phyloP scores from a whole-genome alignment of 2,113 vertebrate species.

The Chaenocephalus aceratus region DNA sequence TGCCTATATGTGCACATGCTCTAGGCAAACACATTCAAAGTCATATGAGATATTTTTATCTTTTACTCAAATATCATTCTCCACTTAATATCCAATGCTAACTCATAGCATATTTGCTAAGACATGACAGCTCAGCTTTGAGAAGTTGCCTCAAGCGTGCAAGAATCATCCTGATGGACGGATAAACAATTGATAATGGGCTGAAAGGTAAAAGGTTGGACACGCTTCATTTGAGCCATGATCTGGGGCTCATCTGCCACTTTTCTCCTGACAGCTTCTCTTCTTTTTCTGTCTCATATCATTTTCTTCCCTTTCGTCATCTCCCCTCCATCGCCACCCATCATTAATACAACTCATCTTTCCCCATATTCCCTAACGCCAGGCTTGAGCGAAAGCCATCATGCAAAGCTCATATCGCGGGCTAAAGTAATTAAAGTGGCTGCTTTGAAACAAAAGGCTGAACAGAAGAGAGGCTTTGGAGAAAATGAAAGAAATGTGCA shows the following conservation, averaged over 20 bases:
- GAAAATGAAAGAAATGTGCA: constrained; percentile 68
- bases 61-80: neutral
- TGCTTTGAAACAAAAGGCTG: constrained; percentile 76
- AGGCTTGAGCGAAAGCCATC: constrained; percentile 66
- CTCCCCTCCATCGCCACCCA: constrained; percentile 58
- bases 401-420: constrained; percentile 61
- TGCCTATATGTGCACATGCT: neutral
- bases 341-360: constrained; percentile 83
- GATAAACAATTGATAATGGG: constrained; percentile 47
- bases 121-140: neutral
- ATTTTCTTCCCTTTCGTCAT: constrained; percentile 65
- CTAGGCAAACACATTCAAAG: constrained; percentile 1
- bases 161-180: constrained; percentile 41
- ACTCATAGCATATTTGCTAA: neutral
- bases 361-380: constrained; percentile 58
- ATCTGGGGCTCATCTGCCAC: constrained; percentile 64
- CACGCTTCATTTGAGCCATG: constrained; percentile 60
- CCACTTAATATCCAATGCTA: neutral
- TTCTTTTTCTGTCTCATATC: constrained; percentile 71
- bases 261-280: constrained; percentile 65
- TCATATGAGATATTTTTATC: constrained; percentile 3
- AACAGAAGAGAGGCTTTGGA: constrained; percentile 46
- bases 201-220: constrained; percentile 57
- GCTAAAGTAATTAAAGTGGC: constrained; percentile 75
- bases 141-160: constrained; percentile 3